Base-by-base conservation (phyloP, 2,113 vertebrate genomes). In the Damaliscus lunatus region DNA sequence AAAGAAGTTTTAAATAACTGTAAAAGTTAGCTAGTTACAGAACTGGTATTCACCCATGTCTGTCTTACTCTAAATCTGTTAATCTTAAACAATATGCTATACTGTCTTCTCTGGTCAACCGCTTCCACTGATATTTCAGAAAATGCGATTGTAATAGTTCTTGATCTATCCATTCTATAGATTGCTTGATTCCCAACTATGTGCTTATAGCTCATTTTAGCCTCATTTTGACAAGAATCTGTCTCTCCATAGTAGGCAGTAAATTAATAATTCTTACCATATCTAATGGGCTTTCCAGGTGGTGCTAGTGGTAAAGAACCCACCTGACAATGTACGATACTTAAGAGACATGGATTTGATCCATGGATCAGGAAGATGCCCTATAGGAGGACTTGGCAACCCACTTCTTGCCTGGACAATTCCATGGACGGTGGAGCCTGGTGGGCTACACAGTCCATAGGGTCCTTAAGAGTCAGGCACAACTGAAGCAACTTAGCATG, bases 21-120 rank as follows among this genome's bases (percentile, higher is more conserved):
- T 89, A 33, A 93, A 85, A 85, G 25, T 71, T 40, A 91, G 17
- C 6, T 94, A 74, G 12, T 82, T 86, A 83, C 13, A 96, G 29
- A 90, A 19, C 4, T 77, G 6, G 27, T 90, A 43, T 71, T 77
- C 53, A 96, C 3, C 14, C 3, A 15, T 67, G 11, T 12, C 15
- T 43, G 8, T 46, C 25, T 95, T 59, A 90, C 40, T 71, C 29
- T 31, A 96, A 84, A 90, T 11, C 7, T 82, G 23, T 91, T 52
- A 21, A 52, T 64, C 17, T 96, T 87, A 82, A 86, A 77, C 15
- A 87, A 5, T 57, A 60, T 55, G 16, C 19, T 74, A 33, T 53
- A 31, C 29, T 43, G 15, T 19, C 5, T 89, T 67, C 31, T 52
- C 3, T 17, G 43, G 23, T 77, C 81, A 57, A 83, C 53, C 43